Base-by-base conservation (phyloP, 2,113 vertebrate species). In the Micronisus gabar region DNA sequence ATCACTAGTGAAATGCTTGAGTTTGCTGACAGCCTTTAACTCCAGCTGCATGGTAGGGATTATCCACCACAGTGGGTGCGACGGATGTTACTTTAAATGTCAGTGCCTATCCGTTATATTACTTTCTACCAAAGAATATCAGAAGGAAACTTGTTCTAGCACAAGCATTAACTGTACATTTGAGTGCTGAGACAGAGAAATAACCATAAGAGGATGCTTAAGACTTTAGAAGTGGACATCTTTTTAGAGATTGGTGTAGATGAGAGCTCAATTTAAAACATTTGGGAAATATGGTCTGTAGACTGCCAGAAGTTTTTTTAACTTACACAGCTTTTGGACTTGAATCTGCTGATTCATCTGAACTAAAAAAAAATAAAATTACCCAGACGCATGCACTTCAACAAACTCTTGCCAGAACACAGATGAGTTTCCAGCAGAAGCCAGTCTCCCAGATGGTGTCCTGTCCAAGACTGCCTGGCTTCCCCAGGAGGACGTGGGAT, bases 301-400 rank as follows among this genome's bases (percentile, higher is more conserved):
- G 27, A 68, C 61, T 71, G 43, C 52, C 40, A 85, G 58, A 71
- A 93, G 19, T 34, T 38, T 82, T 92, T 91, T 95, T 67, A 88
- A 91, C 71, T 91, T 79, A n/a, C 2, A 1, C 40, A 72, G 73
- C 29, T 71, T 94, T 96, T 91, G 70, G 76, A 75, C 41, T 75
- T 30, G 16, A 55, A 86, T 89, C 43, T 96, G 89, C 83, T 96
- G 89, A 96, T 67, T 95, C 68, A 86, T 81, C 65, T 95, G 65
- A 93, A 91, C 68, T 71, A 75, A 96, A 93, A 92, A 92, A 78
- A 50, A 53, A 12, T 4, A 11, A 83, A 84, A 72, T 90, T 78
- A 43, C 36, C 65, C 79, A 92, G 80, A 74, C 5, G 8, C 41
- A 63, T 59, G 29, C 32, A 70, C 48, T 95, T 95, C 50, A 87